phyloP scores from a whole-genome alignment of 64 coral and sea anemone genomes.

The Platygyra sinensis region DNA sequence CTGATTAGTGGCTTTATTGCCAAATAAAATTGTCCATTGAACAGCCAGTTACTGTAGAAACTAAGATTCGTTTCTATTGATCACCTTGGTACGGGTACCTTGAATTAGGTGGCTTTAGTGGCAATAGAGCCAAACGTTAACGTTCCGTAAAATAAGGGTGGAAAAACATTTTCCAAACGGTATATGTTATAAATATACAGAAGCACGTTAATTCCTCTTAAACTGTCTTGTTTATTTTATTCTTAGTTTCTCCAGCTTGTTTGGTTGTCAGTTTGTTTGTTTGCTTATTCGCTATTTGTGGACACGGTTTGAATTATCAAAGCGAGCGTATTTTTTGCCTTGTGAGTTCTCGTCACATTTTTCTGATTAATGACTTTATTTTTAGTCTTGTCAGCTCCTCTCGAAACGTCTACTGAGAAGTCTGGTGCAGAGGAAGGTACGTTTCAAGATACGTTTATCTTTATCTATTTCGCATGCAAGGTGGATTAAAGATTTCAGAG shows the following conservation, averaged over 20 bases:
- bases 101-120: too few relatives aligned
- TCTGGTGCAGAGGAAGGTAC: background rate
- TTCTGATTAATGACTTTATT: background rate
- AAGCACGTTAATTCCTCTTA: background rate
- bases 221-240: background rate
- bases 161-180: too few relatives aligned
- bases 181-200: too few relatives aligned
- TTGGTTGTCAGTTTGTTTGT: background rate
- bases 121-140: too few relatives aligned
- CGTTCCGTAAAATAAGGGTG: too few relatives aligned
- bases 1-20: too few relatives aligned
- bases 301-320: background rate
- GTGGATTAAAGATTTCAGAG: background rate
- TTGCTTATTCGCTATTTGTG: background rate
- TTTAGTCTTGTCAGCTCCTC: constrained; percentile 12
- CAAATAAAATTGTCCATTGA: too few relatives aligned
- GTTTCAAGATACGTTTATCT: background rate
- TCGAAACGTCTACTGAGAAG: background rate
- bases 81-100: too few relatives aligned
- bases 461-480: background rate
- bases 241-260: background rate
- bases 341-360: background rate
- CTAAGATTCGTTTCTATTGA: too few relatives aligned
- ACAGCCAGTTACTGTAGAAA: too few relatives aligned
- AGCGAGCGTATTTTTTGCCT: background rate